These are phyloP conservation scores for Turnix velox DNA, from an alignment of 2,113 vertebrate genomes.

Conservation along the genomic window DNA sequence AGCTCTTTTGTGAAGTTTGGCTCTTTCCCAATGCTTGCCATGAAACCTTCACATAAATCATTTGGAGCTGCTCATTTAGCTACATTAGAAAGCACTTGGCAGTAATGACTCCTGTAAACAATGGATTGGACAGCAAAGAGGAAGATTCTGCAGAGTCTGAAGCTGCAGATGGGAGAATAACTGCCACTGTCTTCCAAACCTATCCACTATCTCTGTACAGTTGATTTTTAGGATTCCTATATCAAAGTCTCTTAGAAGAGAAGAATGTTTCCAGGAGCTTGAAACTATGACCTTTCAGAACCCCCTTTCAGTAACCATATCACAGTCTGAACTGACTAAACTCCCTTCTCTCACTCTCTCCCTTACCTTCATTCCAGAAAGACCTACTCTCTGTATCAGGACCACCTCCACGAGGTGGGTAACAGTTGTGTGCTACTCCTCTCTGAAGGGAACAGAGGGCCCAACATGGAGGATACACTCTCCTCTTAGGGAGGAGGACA, in stretches of 20 bases:
- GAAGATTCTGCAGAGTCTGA: neutral
- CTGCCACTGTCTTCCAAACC: neutral
- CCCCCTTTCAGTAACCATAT: neutral
- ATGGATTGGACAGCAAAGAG: neutral
- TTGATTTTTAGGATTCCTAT: neutral
- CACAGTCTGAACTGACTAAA: neutral
- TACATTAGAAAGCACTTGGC: neutral
- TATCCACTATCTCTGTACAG: neutral
- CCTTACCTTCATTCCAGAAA: neutral
- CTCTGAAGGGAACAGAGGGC: neutral
- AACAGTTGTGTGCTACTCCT: neutral
- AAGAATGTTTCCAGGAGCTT: neutral
- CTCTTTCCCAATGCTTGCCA: neutral
- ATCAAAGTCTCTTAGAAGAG: neutral
- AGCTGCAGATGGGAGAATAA: neutral
- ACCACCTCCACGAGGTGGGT: neutral
- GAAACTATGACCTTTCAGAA: neutral
- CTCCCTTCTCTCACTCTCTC: neutral
- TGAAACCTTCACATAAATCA: constrained; percentile 11
- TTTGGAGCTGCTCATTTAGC: neutral
- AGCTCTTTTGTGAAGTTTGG: neutral
- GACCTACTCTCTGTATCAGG: neutral
- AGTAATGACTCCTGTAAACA: neutral
- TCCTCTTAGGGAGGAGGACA: neutral
- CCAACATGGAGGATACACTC: neutral